Evolutionary conservation across 1,140 invertebrate genomes (phyloP), one percentile per base, ranked within the genome.

Genomic region (Capitella teleta): DNA sequence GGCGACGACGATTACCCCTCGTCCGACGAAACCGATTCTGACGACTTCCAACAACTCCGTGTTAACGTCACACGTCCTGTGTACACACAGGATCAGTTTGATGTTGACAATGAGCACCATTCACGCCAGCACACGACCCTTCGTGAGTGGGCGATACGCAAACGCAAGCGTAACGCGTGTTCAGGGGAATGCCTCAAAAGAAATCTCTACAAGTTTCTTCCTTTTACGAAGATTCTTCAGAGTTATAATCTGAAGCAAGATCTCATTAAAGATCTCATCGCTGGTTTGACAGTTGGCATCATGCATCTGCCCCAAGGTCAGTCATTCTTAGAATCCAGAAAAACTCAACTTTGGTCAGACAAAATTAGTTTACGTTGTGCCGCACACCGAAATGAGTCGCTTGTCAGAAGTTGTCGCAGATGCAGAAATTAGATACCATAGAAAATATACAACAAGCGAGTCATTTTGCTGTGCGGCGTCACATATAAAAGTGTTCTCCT

Each of bases 271-370:
- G 76, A 77, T 56, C 49, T 75, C 21, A 58, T 77, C 21, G 67
- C 75, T 23, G 76, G 76, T 5, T 40, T 77, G 3, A 77, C 76
- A 1, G 66, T 76, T 5, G 75, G 73, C 21, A 68, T 77, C 25
- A 76, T 77, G 73, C 74, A 77, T 52, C 70, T 78, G 44, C 76
- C 76, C 26, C 74, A 77, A 64, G 74, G 77, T 61, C 68, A 73
- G 56, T 40, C 8, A n/a, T n/a, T n/a, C n/a, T n/a, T n/a, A n/a
- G n/a, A n/a, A n/a, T n/a, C n/a, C n/a, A n/a, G n/a, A n/a, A n/a
- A n/a, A n/a, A n/a, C n/a, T n/a, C n/a, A n/a, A n/a, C n/a, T n/a
- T n/a, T n/a, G n/a, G n/a, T n/a, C n/a, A n/a, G n/a, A n/a, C n/a
- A n/a, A n/a, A n/a, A n/a, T n/a, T n/a, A n/a, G n/a, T n/a, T n/a